phyloP scores from a whole-genome alignment of 2,113 vertebrate species.

The Microcebus griseorufus region DNA sequence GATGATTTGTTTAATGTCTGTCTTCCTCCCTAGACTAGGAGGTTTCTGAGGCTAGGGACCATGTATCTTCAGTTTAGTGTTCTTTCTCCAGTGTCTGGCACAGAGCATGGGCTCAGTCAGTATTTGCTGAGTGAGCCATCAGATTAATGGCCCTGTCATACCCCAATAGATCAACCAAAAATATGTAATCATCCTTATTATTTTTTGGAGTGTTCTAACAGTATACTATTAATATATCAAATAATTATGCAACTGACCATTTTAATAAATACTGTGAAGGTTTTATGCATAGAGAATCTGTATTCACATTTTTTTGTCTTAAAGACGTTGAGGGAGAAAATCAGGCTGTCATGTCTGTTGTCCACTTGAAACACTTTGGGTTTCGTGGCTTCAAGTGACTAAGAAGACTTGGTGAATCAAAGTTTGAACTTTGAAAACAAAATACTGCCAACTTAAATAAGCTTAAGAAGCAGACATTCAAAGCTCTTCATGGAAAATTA shows the following conservation, averaged over 20 bases:
- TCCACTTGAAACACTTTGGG: background rate
- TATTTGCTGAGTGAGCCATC: slow-evolving; percentile 18
- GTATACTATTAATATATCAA: background rate
- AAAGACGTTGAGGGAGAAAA: background rate
- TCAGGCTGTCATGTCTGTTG: background rate
- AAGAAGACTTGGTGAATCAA: background rate
- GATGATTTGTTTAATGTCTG: background rate
- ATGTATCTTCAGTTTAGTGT: background rate
- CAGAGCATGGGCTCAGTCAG: background rate
- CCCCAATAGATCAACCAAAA: background rate
- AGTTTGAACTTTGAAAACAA: slow-evolving; percentile 36
- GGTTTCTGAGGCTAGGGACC: background rate
- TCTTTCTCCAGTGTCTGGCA: background rate
- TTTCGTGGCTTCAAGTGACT: background rate
- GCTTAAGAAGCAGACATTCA: slow-evolving; percentile 13
- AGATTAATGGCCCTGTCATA: background rate
- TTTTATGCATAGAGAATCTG: background rate
- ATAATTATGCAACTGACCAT: background rate
- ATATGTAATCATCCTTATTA: background rate
- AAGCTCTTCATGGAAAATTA: background rate
- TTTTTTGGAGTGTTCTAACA: background rate
- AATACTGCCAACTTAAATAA: slow-evolving; percentile 22
- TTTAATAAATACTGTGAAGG: background rate
- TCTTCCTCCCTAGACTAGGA: background rate
- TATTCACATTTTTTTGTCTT: background rate